Evolutionary conservation across 2,888 invertebrate genomes (phyloP), one percentile per base, ranked within the genome.

Genomic region (Cheilosia urbana): DNA sequence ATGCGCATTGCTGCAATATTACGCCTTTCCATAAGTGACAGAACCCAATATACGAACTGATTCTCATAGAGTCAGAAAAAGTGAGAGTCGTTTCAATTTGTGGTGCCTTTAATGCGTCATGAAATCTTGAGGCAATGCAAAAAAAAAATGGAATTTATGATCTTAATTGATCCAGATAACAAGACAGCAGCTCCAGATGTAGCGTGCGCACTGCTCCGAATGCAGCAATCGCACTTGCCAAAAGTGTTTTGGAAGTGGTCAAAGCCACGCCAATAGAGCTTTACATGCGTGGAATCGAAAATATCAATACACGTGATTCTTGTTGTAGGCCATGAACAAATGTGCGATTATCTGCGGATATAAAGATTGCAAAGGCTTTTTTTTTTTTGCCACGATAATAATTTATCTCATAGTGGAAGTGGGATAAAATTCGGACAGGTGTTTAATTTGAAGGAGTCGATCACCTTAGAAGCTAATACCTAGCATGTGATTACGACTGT

Each of bases 141-240:
- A 62, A 73, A 62, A 73, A 63, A 27, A 27, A 24, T 63, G 34
- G 45, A 73, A 45, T 63, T 45, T 63, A 55, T 55, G 63, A 73
- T 63, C 63, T 51, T 63, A 73, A 73, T 73, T 73, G 73, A 63
- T 73, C 55, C 73, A 73, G 63, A 55, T 55, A 30, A 27, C 40
- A 13, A 30, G 47, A 24, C 21, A 17, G 13, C 45, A 47, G 55
- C 24, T n/a, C n/a, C n/a, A 49, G 58, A 21, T 58, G 30, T 17
- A 13, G 63, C 37, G 53, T 30, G 62, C 40, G 34, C 21, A n/a
- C 40, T 34, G 30, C 42, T 21, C 19, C 24, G 37, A 45, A 45
- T 68, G 24, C 49, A 40, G 21, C 72, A 45, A 27, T 60, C n/a
- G 21, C 45, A 45, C 73, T 55, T 51, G 51, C 27, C 40, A 42